phyloP scores from a whole-genome alignment of 2,113 vertebrate genomes.

The Pangasianodon hypophthalmus region DNA sequence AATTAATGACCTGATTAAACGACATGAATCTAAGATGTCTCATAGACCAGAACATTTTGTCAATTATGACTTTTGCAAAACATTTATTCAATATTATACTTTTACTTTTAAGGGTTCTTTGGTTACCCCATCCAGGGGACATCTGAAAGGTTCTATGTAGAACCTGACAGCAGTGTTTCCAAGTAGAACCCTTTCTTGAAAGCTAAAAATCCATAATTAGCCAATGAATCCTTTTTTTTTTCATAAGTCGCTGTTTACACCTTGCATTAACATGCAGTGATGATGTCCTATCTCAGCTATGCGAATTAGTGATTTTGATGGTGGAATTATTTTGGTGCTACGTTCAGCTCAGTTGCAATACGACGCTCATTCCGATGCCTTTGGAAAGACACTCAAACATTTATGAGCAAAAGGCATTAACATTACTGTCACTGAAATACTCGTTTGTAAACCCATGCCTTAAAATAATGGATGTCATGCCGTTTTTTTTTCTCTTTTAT shows the following conservation, averaged over 20 bases:
- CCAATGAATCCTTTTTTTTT: neutral
- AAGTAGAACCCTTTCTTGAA: neutral
- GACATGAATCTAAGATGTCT: neutral
- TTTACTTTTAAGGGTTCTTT: neutral
- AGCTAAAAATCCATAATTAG: neutral
- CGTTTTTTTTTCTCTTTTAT: neutral
- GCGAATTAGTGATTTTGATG: neutral
- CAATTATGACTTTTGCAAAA: neutral
- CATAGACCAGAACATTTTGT: neutral
- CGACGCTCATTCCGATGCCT: neutral
- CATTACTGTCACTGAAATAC: neutral
- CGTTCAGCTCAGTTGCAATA: neutral
- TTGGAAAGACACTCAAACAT: neutral
- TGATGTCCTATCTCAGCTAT: neutral
- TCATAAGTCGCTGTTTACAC: neutral
- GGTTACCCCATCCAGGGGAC: neutral
- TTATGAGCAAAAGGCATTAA: neutral
- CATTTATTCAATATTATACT: neutral
- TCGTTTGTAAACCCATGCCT: neutral
- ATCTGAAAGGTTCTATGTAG: neutral
- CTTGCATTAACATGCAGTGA: no score
- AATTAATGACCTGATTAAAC: neutral
- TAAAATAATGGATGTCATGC: neutral
- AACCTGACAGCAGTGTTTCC: neutral
- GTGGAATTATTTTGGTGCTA: neutral